Evolutionary conservation across 2,113 vertebrate species (phyloP).

Genomic region (Sus scrofa): DNA sequence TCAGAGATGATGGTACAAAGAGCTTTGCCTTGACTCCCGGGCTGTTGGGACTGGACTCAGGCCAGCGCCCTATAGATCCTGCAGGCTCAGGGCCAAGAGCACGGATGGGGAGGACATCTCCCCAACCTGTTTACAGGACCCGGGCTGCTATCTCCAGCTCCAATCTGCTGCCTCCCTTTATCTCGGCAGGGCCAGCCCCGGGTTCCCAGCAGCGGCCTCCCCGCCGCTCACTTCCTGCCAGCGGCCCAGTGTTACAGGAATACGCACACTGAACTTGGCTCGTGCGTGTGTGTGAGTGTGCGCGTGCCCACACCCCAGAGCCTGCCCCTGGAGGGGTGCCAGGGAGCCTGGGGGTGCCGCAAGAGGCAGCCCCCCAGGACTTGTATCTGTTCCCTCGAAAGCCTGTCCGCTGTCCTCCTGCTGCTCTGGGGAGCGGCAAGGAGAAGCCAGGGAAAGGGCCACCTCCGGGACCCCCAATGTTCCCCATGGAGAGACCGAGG

Average conservation of each 20-base stretch:
- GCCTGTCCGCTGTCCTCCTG: background rate
- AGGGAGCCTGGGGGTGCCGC: background rate
- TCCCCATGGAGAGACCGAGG: background rate
- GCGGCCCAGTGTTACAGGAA: slow-evolving; percentile 66
- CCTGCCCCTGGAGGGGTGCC: slow-evolving; percentile 4
- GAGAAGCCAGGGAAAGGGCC: background rate
- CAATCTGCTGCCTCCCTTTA: slow-evolving; percentile 77
- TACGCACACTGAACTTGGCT: background rate
- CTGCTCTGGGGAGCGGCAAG: rapidly evolving
- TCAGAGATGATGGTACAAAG: background rate
- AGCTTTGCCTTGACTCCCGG: background rate
- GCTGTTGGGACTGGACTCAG: background rate
- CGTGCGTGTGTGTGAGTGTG: background rate
- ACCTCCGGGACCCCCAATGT: background rate
- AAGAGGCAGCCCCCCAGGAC: background rate
- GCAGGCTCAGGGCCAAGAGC: background rate
- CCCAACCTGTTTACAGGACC: slow-evolving; percentile 64
- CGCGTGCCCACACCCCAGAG: background rate
- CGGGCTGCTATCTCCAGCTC: slow-evolving; percentile 68
- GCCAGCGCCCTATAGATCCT: slow-evolving; percentile 37
- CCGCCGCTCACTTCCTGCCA: slow-evolving; percentile 64
- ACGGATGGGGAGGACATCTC: slow-evolving; percentile 41
- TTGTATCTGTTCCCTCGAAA: rapidly evolving
- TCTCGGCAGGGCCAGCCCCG: background rate
- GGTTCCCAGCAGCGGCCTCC: slow-evolving; percentile 80